A percentile compares a stretch with the other conserved stretches of the same genome.
Evolutionary conservation across 1,140 invertebrate species (phyloP).

Genomic region (Brachionus rubens): DNA sequence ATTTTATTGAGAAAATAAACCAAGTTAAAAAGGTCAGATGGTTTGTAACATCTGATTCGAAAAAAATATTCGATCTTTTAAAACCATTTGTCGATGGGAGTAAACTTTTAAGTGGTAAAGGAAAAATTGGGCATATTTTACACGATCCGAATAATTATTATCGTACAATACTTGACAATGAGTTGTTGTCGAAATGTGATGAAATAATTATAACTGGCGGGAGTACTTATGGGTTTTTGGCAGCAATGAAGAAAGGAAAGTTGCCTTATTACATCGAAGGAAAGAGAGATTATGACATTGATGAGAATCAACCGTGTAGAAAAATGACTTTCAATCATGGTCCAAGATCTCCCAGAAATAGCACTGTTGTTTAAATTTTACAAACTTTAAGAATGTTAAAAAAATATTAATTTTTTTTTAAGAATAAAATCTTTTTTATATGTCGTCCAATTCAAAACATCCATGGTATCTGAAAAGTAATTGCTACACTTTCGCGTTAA

Average conservation of each 20-base stretch:
- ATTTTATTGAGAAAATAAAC: neutral
- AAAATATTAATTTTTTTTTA: too few relatives aligned
- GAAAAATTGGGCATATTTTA: neutral
- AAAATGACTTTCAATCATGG: neutral
- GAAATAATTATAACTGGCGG: constrained; percentile 3
- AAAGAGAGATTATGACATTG: neutral
- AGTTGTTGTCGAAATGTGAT: neutral
- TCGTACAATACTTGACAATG: neutral
- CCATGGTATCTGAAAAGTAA: too few relatives aligned
- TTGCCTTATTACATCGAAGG: neutral
- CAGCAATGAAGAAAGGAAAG: neutral
- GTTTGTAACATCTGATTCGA: neutral
- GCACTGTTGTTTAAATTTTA: neutral
- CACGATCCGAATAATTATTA: neutral
- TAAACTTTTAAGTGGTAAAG: neutral
- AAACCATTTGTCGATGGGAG: neutral
- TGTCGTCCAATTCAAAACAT: too few relatives aligned
- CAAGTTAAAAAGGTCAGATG: neutral
- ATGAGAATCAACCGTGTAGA: neutral
- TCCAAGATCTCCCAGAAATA: neutral
- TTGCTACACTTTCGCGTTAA: too few relatives aligned
- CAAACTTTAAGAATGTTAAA: neutral
- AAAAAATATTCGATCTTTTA: neutral
- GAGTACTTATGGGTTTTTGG: neutral
- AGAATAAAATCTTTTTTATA: too few relatives aligned